phyloP scores from a whole-genome alignment of 2,888 invertebrate genomes.

The Augiades crinisus region DNA sequence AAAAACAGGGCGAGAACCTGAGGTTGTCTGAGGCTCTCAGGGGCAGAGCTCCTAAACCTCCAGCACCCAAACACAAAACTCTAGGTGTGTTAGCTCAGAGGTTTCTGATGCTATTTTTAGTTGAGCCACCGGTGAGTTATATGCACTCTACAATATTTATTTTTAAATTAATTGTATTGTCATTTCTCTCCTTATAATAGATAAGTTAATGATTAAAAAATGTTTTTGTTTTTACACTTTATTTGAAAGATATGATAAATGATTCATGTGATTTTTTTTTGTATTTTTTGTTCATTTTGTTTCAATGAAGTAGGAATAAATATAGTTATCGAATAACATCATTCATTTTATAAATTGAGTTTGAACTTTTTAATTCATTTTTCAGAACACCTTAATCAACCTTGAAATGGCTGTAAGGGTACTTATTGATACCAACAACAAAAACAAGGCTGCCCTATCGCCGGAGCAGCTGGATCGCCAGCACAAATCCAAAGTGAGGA shows the following conservation, averaged over 20 bases:
- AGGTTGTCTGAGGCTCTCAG: constrained; percentile 77
- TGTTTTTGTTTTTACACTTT: too few species aligned
- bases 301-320: too few species aligned
- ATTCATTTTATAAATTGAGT: background rate
- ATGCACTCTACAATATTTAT: too few species aligned
- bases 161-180: background rate
- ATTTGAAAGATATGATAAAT: too few species aligned
- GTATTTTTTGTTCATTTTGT: too few species aligned
- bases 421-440: constrained; percentile 75
- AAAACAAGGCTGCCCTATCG: constrained; percentile 74
- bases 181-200: background rate
- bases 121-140: constrained; percentile 81
- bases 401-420: constrained; percentile 85
- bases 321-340: too few species aligned
- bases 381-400: constrained; percentile 83
- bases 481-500: constrained; percentile 85
- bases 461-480: constrained; percentile 76
- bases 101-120: constrained; percentile 86
- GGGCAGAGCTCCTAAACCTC: constrained; percentile 68
- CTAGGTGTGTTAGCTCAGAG: constrained; percentile 86
- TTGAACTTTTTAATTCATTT: constrained; percentile 30
- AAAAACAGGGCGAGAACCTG: constrained; percentile 79
- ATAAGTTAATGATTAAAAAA: too few species aligned
- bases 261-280: too few species aligned
- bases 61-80: constrained; percentile 83